Base-by-base conservation (phyloP, 2,797 vertebrate genomes). In the Pampus argenteus region DNA sequence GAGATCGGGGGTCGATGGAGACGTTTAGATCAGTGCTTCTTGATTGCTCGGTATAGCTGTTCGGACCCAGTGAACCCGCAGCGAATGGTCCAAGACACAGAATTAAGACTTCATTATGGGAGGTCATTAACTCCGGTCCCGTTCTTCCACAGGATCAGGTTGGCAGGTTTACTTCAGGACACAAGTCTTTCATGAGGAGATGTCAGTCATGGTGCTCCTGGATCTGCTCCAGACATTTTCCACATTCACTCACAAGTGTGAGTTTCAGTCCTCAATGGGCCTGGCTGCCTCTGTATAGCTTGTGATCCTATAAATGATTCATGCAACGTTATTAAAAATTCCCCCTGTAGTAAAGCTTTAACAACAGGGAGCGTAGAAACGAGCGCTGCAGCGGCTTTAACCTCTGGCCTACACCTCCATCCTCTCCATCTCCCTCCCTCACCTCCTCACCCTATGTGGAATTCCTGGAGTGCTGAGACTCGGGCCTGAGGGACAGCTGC, bases 81-180 rank as follows among this genome's bases (percentile, higher is more conserved):
- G 81, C 55, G 62, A 89, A 76, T 61, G 71, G 86, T 88, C 89
- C 85, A 86, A 79, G 75, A 71, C 76, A 38, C 42, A 52, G 88
- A 85, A 88, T 92, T 88, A 90, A 84, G 88, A 87, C 89, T 85
- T 93, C 74, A 92, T 92, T 89, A 91, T 89, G 82, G 80, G 84
- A 90, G 84, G 84, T 91, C 85, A 92, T 93, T 88, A 86, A 85
- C 81, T 79, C 63, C 76, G 71, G 76, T 34, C 81, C 81, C 57
- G 50, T 73, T 85, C 85, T 71, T 76, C 69, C 63, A 34, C 50
- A 79, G 78, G 83, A 84, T 86, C 74, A 34, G 82, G 86, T 87
- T 85, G 79, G 76, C 74, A 60, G 81, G 89, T 90, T 91, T 85
- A 91, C 81, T 80, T 85, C 69, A 73, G 90, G 91, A 93, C 91